phyloP scores from a whole-genome alignment of 2,797 vertebrate genomes.

The Malurus splendens region DNA sequence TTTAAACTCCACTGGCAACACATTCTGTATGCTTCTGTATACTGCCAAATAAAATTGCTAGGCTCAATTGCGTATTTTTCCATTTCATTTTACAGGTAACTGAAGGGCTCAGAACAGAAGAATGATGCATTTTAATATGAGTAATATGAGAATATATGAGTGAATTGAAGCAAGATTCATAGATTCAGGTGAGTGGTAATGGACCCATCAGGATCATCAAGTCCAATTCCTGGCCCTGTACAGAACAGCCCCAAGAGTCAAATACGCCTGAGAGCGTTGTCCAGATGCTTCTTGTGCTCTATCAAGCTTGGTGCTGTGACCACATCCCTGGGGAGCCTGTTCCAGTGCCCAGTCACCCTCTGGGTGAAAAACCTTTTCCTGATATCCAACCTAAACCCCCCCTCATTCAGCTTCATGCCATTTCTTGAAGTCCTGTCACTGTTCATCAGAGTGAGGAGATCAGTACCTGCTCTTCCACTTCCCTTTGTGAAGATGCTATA shows the following conservation, averaged over 20 bases:
- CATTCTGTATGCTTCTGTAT: not conserved
- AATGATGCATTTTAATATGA: not conserved
- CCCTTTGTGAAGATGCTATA: not conserved
- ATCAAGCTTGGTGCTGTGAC: not conserved
- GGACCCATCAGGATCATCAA: not conserved
- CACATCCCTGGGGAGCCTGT: not conserved
- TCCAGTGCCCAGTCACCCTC: not conserved
- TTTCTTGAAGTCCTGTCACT: not conserved
- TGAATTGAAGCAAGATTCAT: not conserved
- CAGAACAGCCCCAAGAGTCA: not conserved
- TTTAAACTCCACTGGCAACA: not conserved
- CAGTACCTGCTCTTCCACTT: not conserved
- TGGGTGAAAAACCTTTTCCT: not conserved
- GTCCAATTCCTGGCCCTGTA: not conserved
- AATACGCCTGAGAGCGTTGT: not conserved
- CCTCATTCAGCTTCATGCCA: not conserved
- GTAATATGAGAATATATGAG: not conserved
- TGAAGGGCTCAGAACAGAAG: not conserved
- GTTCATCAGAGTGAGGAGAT: not conserved
- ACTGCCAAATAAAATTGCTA: not conserved
- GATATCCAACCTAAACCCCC: not conserved
- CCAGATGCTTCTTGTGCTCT: not conserved
- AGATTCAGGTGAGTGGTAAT: not conserved
- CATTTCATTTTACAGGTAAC: not conserved
- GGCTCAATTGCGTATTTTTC: not conserved